Conservation (phyloP, 23 tunicate genomes). For the Halocynthia roretzi region DNA sequence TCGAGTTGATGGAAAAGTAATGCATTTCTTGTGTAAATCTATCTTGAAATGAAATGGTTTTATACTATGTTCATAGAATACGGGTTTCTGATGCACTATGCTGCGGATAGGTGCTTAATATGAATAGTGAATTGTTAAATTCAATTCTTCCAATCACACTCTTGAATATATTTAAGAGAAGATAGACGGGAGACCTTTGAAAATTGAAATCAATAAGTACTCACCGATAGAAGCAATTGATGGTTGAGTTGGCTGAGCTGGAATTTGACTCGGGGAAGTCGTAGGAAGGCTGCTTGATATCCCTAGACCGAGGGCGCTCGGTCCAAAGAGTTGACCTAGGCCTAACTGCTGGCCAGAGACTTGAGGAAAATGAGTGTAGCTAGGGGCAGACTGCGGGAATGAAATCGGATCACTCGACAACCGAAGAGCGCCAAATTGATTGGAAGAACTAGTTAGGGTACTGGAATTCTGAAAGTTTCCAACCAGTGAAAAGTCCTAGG, state of each 20-base stretch:
- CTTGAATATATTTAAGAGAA: no score
- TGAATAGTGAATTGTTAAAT: no score
- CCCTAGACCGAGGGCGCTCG: slow-evolving; percentile 62
- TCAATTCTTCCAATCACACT: neutral
- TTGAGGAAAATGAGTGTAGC: slow-evolving; percentile 73
- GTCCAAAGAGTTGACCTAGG: slow-evolving; percentile 37
- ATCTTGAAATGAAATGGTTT: no score
- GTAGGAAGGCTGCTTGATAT: slow-evolving; percentile 41
- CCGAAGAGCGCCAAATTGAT: slow-evolving; percentile 6
- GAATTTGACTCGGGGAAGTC: neutral
- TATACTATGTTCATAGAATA: no score
- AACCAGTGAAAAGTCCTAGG: neutral
- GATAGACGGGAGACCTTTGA: no score
- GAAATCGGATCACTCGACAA: slow-evolving; percentile 9
- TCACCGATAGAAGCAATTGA: slow-evolving; percentile 16
- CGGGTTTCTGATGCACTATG: no score
- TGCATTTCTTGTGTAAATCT: neutral
- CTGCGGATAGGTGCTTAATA: no score
- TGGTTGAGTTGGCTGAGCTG: slow-evolving; percentile 22
- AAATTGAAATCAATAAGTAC: no score
- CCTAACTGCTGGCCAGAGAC: slow-evolving; percentile 26
- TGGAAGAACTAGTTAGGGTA: slow-evolving; percentile 6
- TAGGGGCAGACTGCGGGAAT: slow-evolving; percentile 27
- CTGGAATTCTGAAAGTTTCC: neutral
- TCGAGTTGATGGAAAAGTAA: neutral